Evolutionary conservation across 2,888 invertebrate species (phyloP).

Genomic region (Thysanoteuthis rhombus): DNA sequence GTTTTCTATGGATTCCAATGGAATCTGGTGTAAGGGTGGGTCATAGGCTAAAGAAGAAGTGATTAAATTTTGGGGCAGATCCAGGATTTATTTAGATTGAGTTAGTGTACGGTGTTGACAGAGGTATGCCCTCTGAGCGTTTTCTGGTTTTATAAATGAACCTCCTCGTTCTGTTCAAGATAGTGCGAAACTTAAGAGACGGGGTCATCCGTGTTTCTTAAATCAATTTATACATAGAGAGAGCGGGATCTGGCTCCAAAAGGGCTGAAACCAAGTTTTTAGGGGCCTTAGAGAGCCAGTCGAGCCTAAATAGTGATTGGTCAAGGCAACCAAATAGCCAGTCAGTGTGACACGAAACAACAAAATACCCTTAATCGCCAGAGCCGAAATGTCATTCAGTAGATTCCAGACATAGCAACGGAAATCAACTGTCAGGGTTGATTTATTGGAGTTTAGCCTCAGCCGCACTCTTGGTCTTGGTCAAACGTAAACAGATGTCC

Average conservation of each 20-base stretch:
- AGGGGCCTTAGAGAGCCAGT: not conserved
- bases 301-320: constrained; percentile 29
- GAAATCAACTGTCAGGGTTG: not conserved
- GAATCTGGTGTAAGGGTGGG: too few relatives aligned
- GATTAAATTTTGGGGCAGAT: too few relatives aligned
- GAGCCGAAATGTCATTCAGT: not conserved
- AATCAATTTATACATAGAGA: not conserved
- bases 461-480: too few relatives aligned
- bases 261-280: not conserved
- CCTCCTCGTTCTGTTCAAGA: too few relatives aligned
- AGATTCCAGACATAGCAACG: not conserved
- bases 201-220: too few relatives aligned
- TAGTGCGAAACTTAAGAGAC: too few relatives aligned
- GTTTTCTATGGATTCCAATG: too few relatives aligned
- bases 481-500: not conserved
- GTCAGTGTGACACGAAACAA: not conserved
- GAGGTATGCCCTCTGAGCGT: too few relatives aligned
- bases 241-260: not conserved
- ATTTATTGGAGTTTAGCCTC: not conserved
- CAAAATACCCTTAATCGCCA: not conserved
- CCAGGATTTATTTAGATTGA: too few relatives aligned
- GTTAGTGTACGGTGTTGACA: too few relatives aligned
- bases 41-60: too few relatives aligned
- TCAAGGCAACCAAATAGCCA: constrained; percentile 24
- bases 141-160: too few relatives aligned